Percentiles rank a stretch among this genome's conserved stretches.
Conservation (phyloP, 1,140 invertebrate genomes). For the Bathynomus jamesi region DNA sequence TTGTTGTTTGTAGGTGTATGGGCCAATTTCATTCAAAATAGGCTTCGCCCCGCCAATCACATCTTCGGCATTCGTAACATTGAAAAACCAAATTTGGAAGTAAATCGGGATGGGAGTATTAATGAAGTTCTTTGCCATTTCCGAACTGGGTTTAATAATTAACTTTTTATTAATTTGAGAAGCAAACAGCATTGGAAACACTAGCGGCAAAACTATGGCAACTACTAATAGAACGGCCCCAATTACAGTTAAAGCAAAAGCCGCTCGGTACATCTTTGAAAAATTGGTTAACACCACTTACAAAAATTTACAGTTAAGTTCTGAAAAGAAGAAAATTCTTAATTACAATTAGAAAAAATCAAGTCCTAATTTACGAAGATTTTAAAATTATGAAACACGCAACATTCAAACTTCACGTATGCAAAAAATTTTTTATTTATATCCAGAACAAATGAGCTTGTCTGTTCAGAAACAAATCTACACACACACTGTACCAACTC, state of each 20-base stretch:
- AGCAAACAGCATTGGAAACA: neutral
- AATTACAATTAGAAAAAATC: no score
- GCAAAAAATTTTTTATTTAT: no score
- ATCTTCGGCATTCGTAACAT: slow-evolving; percentile 8
- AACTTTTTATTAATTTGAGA: neutral
- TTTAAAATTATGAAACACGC: no score
- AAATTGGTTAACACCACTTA: no score
- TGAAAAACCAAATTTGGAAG: slow-evolving; percentile 12
- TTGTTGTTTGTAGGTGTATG: slow-evolving; percentile 3
- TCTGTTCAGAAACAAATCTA: no score
- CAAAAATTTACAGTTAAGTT: no score
- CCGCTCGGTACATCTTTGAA: neutral
- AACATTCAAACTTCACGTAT: no score
- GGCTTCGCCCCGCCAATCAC: slow-evolving; percentile 5
- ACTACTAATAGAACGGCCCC: neutral
- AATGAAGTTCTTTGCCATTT: neutral
- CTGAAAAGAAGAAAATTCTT: no score
- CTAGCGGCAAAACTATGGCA: slow-evolving; percentile 2
- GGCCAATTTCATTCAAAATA: neutral
- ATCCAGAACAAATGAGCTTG: no score
- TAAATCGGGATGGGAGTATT: slow-evolving; percentile 1
- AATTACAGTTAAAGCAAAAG: neutral
- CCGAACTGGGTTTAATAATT: neutral
- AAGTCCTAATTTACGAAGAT: no score
- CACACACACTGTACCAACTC: no score